Base-by-base conservation (phyloP, 2,888 invertebrate genomes). In the Epirrhoe tristata region DNA sequence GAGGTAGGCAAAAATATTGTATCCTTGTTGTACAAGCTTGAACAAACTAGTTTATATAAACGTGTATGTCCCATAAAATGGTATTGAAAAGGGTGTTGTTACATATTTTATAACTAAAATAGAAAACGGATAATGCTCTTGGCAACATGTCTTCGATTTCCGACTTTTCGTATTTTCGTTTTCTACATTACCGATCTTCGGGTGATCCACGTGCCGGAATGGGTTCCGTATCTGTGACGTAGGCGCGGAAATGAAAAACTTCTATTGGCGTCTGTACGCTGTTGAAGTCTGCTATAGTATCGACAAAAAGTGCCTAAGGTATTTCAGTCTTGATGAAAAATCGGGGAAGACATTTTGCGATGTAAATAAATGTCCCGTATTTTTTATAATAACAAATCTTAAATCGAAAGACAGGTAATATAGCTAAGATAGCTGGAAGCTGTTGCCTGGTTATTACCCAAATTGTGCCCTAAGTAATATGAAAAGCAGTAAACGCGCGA, bases 391-490 rank as follows among this genome's bases (percentile, higher is more conserved):
- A 24, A 24, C 24, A 24, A 24, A 24, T 24, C 24, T 24, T 1
- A 5, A 43, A 43, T 12, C 39, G 12, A 43, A 12, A 43, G 39
- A 12, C 12, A n/a, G 8, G 46, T 62, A 48, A 8, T 17, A 51
- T 17, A 36, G 6, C 60, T 60, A 17, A 58, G 55, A 60, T 66
- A 53, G 62, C 53, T 63, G 57, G 57, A 67, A 60, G 59, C 56
- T 57, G 54, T 58, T 74, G 74, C 70, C 73, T 77, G 74, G 77
- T 85, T 85, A 88, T 87, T 80, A 82, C 79, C 80, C 78, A 82
- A 87, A 87, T 89, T 85, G 89, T 84, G 84, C 83, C 80, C 83
- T 82, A 85, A 87, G 88, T 87, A 89, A 89, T 90, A 88, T 87
- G 86, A 89, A 89, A 87, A 86, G 85, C 87, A 88, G 85, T 82